Base-by-base conservation (phyloP, 2,888 invertebrate species). In the Papilio gigon region DNA sequence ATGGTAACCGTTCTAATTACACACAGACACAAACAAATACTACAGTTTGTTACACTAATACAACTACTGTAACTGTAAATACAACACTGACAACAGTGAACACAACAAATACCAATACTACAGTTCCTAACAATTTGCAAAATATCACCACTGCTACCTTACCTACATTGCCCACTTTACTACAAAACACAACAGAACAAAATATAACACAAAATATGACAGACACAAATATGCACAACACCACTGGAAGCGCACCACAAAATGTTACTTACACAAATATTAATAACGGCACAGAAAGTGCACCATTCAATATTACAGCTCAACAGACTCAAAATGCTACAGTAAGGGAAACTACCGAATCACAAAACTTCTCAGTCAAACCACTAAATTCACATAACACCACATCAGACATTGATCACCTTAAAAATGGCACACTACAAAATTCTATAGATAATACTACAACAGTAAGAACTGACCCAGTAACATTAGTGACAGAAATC, bases 21-120 rank as follows among this genome's bases (percentile, higher is more conserved):
- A 70, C 65, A 68, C 73, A 61, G 77, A 77, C 14, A 73, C 76
- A 40, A 72, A 73, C 79, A 4, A 85, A 85, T 56, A 75, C 77
- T 63, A 87, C 84, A 27, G 81, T 84, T 11, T 88, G 88, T 73
- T 79, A 80, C 1, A 84, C 84, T 4, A 85, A 86, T 53, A 27
- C 56, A 5, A 77, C 78, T 33, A 82, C 82, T 33, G 70, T 79
- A 4, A 74, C 78, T n/a, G 82, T 80, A 64, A 79, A 76, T 63
- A 73, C 76, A 9, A 71, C 78, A 20, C n/a, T 9, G 4, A 9
- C 14, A 30, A 30, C 27, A n/a, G 20, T 20, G 35, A 58, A 59
- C 8, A 4, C 50, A 22, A 22, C 44, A 9, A 81, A 79, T 64
- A 79, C 73, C 60, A 70, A 71, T 17, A 37, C 60, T 6, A n/a